Conservation (phyloP, 1,140 invertebrate genomes). For the Pachypsylla venusta region DNA sequence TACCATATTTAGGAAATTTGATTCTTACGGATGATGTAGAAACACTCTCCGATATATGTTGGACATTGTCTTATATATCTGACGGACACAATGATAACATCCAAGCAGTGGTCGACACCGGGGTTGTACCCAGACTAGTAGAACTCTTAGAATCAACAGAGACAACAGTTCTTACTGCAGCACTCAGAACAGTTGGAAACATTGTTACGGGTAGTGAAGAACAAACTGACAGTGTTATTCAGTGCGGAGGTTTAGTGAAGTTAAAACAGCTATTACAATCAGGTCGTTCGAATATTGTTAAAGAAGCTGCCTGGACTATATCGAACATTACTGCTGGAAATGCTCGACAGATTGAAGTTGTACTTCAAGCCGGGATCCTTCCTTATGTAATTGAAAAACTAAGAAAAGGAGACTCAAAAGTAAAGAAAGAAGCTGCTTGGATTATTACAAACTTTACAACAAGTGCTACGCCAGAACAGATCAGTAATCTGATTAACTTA, state of each 20-base stretch:
- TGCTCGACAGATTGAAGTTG: constrained; percentile 51
- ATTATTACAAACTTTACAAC: constrained; percentile 66
- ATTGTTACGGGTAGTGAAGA: constrained; percentile 69
- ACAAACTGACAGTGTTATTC: constrained; percentile 80
- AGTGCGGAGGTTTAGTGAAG: constrained; percentile 55
- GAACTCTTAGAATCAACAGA: constrained; percentile 53
- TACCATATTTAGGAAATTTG: constrained; percentile 65
- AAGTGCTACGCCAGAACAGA: constrained; percentile 50
- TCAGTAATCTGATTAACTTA: constrained; percentile 42
- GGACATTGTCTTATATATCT: constrained; percentile 91
- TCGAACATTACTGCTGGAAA: constrained; percentile 73
- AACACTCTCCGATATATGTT: constrained; percentile 70
- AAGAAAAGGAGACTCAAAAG: constrained; percentile 49
- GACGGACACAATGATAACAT: constrained; percentile 91
- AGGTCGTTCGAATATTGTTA: constrained; percentile 57
- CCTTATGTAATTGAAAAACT: constrained; percentile 52
- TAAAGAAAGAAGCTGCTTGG: constrained; percentile 69
- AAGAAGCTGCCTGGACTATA: constrained; percentile 71
- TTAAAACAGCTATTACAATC: constrained; percentile 59
- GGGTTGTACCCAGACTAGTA: constrained; percentile 60
- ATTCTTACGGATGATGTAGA: constrained; percentile 46
- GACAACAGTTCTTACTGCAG: constrained; percentile 69
- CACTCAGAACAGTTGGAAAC: constrained; percentile 72
- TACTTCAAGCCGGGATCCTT: constrained; percentile 54
- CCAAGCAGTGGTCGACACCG: constrained; percentile 55